Base-by-base conservation (phyloP, 2,797 vertebrate genomes). In the Sebastes trivittatus region DNA sequence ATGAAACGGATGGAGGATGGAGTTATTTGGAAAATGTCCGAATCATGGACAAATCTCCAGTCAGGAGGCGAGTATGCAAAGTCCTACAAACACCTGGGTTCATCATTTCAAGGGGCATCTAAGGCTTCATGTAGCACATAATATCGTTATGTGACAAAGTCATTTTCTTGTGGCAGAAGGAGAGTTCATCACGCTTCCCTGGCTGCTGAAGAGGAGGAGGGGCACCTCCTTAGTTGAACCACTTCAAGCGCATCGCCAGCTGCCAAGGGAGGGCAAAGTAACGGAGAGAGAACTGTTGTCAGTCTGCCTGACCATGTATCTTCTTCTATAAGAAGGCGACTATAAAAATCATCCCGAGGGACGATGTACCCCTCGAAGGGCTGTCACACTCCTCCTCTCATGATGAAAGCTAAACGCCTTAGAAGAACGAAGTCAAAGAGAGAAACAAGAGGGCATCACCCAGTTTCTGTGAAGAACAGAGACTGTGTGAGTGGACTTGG, bases 181-280 rank as follows among this genome's bases (percentile, higher is more conserved):
- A 58, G 78, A 58, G 78, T 42, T 77, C 61, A 54, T 69, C 79
- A 58, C 25, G 38, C 23, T 27, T 66, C 11, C 11, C 32, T 36
- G 30, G 49, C 76, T 60, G 70, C 76, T 60, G 59, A 49, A 32
- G 42, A 52, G 65, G 70, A 62, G 32, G 56, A 46, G 16, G 0
- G 29, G 69, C 11, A 38, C 52, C 59, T 78, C 69, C 25, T 72
- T 62, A 86, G 27, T 32, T 3, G 2, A 11, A 63, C 27, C 62
- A 29, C 68, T 75, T 78, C 67, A 72, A 60, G 71, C 27, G 1
- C 62, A 75, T 75, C 46, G 30, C 22, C 30, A 11, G 30, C 54
- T 58, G 18, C 69, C 61, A 60, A 14, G 52, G 42, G 38, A 71
- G 54, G 42, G 10, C 3, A 61, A 32, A 22, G 61, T 18, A 36